Percentiles rank a stretch among this genome's conserved stretches.
Evolutionary conservation across 2,888 invertebrate genomes (phyloP).

Genomic region (Pteria penguin): DNA sequence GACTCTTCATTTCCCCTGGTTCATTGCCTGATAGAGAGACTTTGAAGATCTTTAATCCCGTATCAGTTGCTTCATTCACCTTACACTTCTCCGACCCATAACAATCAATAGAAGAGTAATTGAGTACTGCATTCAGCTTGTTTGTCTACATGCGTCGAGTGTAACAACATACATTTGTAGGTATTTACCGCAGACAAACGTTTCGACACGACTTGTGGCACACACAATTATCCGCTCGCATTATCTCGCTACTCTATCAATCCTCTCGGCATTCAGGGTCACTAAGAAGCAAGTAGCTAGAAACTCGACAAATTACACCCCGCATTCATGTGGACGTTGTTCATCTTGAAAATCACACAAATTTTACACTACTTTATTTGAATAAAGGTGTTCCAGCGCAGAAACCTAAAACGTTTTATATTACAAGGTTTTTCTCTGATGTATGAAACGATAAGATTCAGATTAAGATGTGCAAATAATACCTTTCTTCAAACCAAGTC

Average conservation of each 20-base stretch:
- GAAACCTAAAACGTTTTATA: no score
- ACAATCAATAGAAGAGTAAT: neutral
- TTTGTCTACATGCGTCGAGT: neutral
- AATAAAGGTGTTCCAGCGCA: neutral
- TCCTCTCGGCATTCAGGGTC: neutral
- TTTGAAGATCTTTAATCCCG: no score
- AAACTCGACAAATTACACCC: neutral
- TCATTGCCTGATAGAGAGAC: no score
- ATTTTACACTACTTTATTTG: neutral
- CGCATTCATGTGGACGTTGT: neutral
- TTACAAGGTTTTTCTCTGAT: neutral
- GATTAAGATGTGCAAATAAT: neutral
- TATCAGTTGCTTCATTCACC: neutral
- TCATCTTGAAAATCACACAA: neutral
- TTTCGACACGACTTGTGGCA: neutral
- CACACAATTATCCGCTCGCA: neutral
- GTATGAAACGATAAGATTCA: neutral
- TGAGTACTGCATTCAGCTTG: neutral
- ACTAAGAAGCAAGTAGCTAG: neutral
- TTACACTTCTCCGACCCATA: neutral
- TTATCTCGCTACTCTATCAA: neutral
- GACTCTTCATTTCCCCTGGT: no score
- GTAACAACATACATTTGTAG: neutral
- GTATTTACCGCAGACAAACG: neutral
- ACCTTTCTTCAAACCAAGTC: neutral